Evolutionary conservation across 2,888 invertebrate species (phyloP).

Genomic region (Maniola hyperantus): DNA sequence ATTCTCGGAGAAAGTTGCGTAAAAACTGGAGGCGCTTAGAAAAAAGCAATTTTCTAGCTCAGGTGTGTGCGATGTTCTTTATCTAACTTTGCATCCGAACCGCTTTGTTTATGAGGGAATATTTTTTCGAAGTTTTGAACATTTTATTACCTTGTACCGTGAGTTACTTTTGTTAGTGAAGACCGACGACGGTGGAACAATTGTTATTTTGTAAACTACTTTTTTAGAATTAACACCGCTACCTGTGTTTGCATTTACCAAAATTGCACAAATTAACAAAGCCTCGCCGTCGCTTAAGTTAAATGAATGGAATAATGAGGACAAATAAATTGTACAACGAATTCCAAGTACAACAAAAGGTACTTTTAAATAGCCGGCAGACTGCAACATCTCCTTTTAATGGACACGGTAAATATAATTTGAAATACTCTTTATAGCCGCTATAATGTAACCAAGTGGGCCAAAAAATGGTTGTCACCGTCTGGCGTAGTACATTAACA

Average conservation of each 20-base stretch:
- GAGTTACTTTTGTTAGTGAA: constrained; percentile 63
- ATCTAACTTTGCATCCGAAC: constrained; percentile 83
- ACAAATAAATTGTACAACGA: constrained; percentile 38
- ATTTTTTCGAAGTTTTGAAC: constrained; percentile 80
- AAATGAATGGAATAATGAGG: constrained; percentile 34
- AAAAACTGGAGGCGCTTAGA: constrained; percentile 80
- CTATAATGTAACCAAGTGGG: constrained; percentile 81
- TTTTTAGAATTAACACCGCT: constrained; percentile 56
- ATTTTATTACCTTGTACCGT: constrained; percentile 76
- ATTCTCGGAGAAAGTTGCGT: constrained; percentile 80
- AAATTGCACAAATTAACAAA: constrained; percentile 45
- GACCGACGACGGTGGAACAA: constrained; percentile 63
- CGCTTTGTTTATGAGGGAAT: constrained; percentile 78
- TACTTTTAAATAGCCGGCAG: constrained; percentile 55
- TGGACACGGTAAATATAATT: constrained; percentile 80
- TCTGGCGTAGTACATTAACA: constrained; percentile 81
- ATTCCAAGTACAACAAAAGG: constrained; percentile 50
- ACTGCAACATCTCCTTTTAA: constrained; percentile 75
- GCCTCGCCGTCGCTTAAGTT: constrained; percentile 44
- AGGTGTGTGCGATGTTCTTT: constrained; percentile 83
- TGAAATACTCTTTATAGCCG: constrained; percentile 80
- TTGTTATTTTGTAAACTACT: constrained; percentile 67
- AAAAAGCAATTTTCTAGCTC: constrained; percentile 83
- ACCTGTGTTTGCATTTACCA: constrained; percentile 58
- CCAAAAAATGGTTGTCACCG: constrained; percentile 83